Base-by-base conservation (phyloP, 1,140 invertebrate species). In the Drosophila rhopaloa region DNA sequence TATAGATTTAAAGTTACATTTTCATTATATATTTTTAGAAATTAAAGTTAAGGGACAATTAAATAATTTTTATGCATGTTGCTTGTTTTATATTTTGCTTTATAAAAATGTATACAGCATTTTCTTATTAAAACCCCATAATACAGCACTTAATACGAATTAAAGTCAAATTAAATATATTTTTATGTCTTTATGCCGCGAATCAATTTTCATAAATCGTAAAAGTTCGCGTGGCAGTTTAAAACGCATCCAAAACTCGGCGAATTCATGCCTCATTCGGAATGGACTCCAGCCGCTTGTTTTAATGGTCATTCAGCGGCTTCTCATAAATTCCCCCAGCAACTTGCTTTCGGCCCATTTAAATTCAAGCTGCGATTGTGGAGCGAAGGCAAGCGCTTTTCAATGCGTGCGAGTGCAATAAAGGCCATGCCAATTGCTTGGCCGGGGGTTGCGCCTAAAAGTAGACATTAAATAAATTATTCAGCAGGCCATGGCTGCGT, bases 391-490 rank as follows among this genome's bases (percentile, higher is more conserved):
- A 38, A 55, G 27, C 51, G 66, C 67, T 71, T 65, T 73, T 58
- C 51, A 66, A 79, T 78, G 67, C 70, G 51, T 67, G 53, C 59
- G 67, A 60, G 50, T 78, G 84, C 84, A 89, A 89, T 89, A 89
- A 88, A 83, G 67, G 56, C 60, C 50, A 57, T 56, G 68, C 35
- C 83, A 80, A 65, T 83, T 83, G 83, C 72, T 83, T 78, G 48
- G 43, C 35, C 56, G 24, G 67, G 67, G 65, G 59, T 53, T 82
- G 83, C 60, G 79, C 80, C 84, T 84, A 89, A 88, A 78, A 88
- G 84, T 81, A 84, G 77, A 84, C 84, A 89, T 89, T 89, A 88
- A 89, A 89, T 89, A 89, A 89, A 89, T 89, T 89, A 89, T 89
- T 89, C 80, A 89, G 43, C 61, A 24, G 35, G 54, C 40, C 40